Evolutionary conservation across 2,888 invertebrate genomes (phyloP), one percentile per base, ranked within the genome.

Genomic region (Hyles lineata): DNA sequence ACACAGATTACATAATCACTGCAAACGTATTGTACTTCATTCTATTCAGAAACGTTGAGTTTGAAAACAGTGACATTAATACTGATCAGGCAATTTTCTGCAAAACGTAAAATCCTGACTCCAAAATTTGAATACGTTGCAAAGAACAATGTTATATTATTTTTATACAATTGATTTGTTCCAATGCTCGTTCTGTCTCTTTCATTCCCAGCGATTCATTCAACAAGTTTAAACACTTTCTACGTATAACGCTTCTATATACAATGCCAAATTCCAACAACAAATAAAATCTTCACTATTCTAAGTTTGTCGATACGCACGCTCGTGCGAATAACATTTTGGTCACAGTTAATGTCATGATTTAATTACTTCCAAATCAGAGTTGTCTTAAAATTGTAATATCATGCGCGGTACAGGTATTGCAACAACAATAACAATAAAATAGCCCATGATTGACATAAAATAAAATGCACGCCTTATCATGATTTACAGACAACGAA

Each of bases 301-400:
- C 83, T 82, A 86, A 87, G 83, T 83, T 81, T 83, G 83, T 83
- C 80, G 84, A 82, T 81, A 85, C 72, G 78, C 79, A 84, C 76
- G 78, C 78, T 72, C 73, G 76, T 80, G 83, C 76, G 76, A 78
- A 77, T 82, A 84, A 83, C 81, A 80, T 76, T 82, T 85, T 77
- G 81, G 80, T 82, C 83, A 84, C 81, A 85, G 79, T 85, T 84
- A 83, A 86, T 88, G 89, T 90, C 90, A 90, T 89, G 87, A 86
- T 87, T 81, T 78, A 81, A 82, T 83, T 82, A 80, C 79, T 77
- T 79, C 62, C 58, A 62, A 61, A 29, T 79, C 79, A 82, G 82
- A 81, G 76, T 84, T 79, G 79, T 74, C 75, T 77, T 76, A 72
- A 71, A 77, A 80, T 76, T 79, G 75, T 80, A 78, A 76, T 80